Base-by-base conservation (phyloP, 1,140 invertebrate genomes). In the Drosophila sp. region DNA sequence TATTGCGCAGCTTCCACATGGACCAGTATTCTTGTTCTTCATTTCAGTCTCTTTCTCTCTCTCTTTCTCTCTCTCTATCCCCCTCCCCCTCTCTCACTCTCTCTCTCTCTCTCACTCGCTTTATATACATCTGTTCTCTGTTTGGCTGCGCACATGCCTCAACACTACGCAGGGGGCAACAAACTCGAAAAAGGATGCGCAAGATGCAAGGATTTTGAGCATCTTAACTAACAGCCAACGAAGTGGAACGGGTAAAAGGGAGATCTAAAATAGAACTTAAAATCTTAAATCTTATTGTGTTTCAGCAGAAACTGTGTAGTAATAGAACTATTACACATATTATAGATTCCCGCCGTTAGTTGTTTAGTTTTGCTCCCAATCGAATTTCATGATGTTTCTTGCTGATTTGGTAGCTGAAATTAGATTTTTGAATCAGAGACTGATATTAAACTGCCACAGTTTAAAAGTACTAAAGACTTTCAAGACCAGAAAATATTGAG, bases 1-100 rank as follows among this genome's bases (percentile, higher is more conserved):
- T 83, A 86, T 82, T 86, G 75, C 81, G 81, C 81, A 86, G 81
- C 81, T 63, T 86, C 81, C 82, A 69, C 43, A 79, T 79, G 56
- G 59, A 67, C 54, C 62, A 51, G 27, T 32, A 34, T 38, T 40
- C 46, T 43, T 56, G 18, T 27, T 41, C 25, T 41, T 29, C 16
- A 27, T 36, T 50, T 11, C 13, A 43, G 48, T 36, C 25, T 32
- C 11, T 32, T 27, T 34, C 25, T 45, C 40, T 38, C 18, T 41
- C 9, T 43, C n/a, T 16, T n/a, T 14, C 50, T 14, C 18, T 32
- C 9, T 13, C 38, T 21, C 13, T 34, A 14, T 43, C 9, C 6
- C 7, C 7, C 29, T 29, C 21, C 41, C 8, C 18, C 9, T 14
- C 25, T 7, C 8, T 18, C 9, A 18, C 6, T 43, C n/a, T 27